Base-by-base conservation (phyloP, 2,888 invertebrate genomes). In the Orchestes rusci region DNA sequence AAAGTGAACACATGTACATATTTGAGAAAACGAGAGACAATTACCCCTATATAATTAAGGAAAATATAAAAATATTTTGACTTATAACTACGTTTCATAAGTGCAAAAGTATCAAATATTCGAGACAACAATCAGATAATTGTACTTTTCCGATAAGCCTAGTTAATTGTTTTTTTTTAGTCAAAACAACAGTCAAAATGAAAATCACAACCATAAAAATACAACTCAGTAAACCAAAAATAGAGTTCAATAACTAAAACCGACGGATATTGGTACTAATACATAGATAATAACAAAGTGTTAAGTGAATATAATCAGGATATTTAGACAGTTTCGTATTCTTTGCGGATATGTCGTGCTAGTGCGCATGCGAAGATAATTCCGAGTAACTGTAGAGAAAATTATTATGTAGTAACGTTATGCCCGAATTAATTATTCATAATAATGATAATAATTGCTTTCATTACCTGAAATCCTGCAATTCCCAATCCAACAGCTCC, bases 341-440 rank as follows among this genome's bases (percentile, higher is more conserved):
- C 91, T 68, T 84, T 85, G 65, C 89, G 86, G 66, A 96, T 91
- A 57, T 91, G 88, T 62, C 91, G 82, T 55, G 90, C 93, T 69
- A 96, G 74, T 66, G 88, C 89, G 74, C 94, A 95, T 19, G 95
- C 90, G 67, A 92, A 93, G 52, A 90, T 73, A 42, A 94, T 85
- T 36, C 93, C 94, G 59, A 94, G 73, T 37, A 94, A 72, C 89
- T 89, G 75, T 53, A 81, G 69, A 48, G 60, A 53, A 58, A 34
- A 33, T 38, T 38, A 18, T 4, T 16, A 4, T n/a, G n/a, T n/a
- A n/a, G n/a, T n/a, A n/a, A n/a, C n/a, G n/a, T n/a, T n/a, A n/a
- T n/a, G 5, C 8, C 5, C 8, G 10, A 23, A 5, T 23, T 23
- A 23, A 23, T 23, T 23, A 10, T 23, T 10, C 23, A 23, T 23